Base-by-base conservation (phyloP, 1,140 invertebrate species). In the Drosophila pachea region DNA sequence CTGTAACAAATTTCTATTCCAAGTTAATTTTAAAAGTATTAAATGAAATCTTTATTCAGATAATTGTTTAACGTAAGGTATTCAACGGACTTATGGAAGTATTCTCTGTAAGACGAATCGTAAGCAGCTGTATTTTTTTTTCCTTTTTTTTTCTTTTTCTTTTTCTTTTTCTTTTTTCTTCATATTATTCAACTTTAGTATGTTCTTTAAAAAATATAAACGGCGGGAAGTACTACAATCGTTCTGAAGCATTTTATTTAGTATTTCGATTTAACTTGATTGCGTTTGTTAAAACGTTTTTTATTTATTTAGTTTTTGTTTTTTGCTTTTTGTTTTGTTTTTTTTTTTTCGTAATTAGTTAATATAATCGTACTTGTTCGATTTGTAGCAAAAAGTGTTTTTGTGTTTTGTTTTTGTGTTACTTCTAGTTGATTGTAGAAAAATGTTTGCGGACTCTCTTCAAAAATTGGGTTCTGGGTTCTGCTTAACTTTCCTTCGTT, bases 211-310 rank as follows among this genome's bases (percentile, higher is more conserved):
- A 84, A 84, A 84, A 84, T 84, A 76, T 84, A 69, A 84, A 84
- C 79, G 79, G 79, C 79, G 79, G 79, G 79, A 84, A 84, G 79
- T 84, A 86, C 79, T 84, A 84, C 79, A 84, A 84, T 84, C 81
- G 40, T 86, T 75, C 78, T 71, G 71, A 82, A 82, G 78, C 78
- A 78, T 78, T 75, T 77, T 43, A 45, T 81, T 68, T 48, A 50
- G 16, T 70, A 71, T 55, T 32, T 69, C 69, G 61, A n/a, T 62
- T 58, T 58, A 61, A 50, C 14, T 14, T 31, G 48, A 7, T 50
- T 50, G 49, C 49, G 49, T 52, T 52, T 52, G 36, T 35, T 43
- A 47, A 60, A 62, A 22, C 22, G 22, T 2, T 43, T 53, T 53
- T 38, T 43, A 22, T 50, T 59, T 66, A 43, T 71, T 62, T 62